A percentile compares a stretch with the other conserved stretches of the same genome.
These are phyloP conservation scores for Otolemur garnettii DNA, from an alignment of 2,113 vertebrate species.

Conservation along the genomic window DNA sequence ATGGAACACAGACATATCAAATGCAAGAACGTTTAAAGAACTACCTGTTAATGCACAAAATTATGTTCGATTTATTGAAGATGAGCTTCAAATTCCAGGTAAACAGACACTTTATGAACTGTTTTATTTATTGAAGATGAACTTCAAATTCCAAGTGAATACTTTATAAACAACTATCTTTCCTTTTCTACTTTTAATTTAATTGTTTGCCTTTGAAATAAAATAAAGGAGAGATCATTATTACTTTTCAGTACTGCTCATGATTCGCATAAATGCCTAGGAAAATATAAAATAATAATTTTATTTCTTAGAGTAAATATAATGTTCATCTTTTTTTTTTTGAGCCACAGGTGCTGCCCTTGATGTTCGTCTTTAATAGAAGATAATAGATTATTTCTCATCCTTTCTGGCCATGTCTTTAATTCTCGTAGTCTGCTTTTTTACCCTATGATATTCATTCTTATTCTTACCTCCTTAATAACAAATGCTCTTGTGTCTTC, in stretches of 20 bases:
- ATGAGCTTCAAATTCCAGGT: conserved; percentile 95
- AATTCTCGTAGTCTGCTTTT: conserved; percentile 16
- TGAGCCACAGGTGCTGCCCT: too few relatives aligned
- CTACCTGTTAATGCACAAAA: conserved; percentile 97
- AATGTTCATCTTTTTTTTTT: background rate
- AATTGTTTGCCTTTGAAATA: background rate
- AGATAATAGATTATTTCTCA: background rate
- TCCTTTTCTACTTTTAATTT: conserved; percentile 63
- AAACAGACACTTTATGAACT: conserved; percentile 75
- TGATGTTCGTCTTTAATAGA: background rate
- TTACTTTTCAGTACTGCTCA: background rate
- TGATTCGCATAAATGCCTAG: background rate
- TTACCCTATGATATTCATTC: background rate
- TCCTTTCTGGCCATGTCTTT: background rate
- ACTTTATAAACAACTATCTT: background rate
- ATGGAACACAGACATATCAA: conserved; percentile 96
- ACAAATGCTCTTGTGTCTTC: background rate
- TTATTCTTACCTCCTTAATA: background rate
- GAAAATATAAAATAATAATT: background rate
- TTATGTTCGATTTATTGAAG: conserved; percentile 95
- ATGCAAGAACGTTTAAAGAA: conserved; percentile 93
- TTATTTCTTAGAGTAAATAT: background rate
- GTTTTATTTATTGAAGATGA: conserved; percentile 92
- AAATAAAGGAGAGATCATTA: background rate
- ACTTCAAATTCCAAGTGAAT: conserved; percentile 94